Percentiles rank a stretch among this genome's conserved stretches.
These are phyloP conservation scores for Rhaphigaster nebulosa DNA, from an alignment of 2,888 invertebrate genomes.

Conservation along the genomic window DNA sequence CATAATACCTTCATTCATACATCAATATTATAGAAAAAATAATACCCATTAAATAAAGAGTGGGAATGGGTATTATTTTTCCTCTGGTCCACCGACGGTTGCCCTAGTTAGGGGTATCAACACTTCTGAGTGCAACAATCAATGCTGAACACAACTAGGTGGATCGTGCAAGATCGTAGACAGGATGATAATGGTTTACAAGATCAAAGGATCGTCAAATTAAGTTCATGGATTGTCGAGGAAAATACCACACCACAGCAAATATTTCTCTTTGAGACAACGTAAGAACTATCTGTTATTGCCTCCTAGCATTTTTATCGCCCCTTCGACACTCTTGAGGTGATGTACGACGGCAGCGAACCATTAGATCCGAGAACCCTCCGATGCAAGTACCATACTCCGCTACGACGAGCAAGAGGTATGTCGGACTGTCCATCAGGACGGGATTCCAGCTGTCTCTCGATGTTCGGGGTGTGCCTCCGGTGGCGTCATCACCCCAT, in stretches of 20 bases:
- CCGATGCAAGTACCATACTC: neutral
- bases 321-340: neutral
- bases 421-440: slow-evolving; percentile 36
- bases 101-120: too few species aligned
- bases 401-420: slow-evolving; percentile 32
- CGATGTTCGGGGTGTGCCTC: slow-evolving; percentile 28
- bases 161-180: neutral
- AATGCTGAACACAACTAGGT: neutral
- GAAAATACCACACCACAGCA: neutral
- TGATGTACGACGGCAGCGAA: slow-evolving; percentile 13
- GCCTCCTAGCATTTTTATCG: slow-evolving; percentile 10
- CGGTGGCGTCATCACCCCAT: slow-evolving; percentile 32
- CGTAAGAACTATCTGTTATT: slow-evolving; percentile 8
- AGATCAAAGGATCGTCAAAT: neutral
- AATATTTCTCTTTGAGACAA: neutral
- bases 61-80: too few species aligned
- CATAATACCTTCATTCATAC: too few species aligned
- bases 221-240: neutral
- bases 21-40: too few species aligned
- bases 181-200: neutral
- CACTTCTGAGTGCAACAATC: neutral
- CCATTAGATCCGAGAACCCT: slow-evolving; percentile 24
- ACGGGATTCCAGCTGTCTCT: slow-evolving; percentile 33
- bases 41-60: too few species aligned
- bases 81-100: too few species aligned